Conservation (phyloP, 64 coral and sea anemone genomes). For the Porites australiensis region DNA sequence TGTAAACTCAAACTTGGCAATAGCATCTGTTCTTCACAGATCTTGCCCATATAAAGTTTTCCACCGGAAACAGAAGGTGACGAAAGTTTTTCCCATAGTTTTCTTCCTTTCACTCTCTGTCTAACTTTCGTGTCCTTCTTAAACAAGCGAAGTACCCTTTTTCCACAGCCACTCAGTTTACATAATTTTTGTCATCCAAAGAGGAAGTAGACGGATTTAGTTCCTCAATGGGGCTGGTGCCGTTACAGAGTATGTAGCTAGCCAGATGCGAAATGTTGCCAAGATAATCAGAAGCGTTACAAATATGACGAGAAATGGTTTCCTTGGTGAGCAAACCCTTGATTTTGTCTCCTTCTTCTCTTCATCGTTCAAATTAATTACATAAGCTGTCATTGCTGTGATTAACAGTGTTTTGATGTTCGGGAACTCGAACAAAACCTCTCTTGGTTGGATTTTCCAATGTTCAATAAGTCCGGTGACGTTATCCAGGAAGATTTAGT, state of each 20-base stretch:
- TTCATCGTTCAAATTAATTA: not conserved
- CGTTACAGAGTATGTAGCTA: not conserved
- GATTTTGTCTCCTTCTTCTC: not conserved
- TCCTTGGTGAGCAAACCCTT: not conserved
- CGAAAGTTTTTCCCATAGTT: no score
- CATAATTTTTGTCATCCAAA: no score
- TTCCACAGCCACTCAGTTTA: no score
- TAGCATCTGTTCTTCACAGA: no score
- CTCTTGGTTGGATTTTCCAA: not conserved
- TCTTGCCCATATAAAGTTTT: no score
- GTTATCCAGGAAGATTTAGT: not conserved
- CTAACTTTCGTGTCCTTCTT: no score
- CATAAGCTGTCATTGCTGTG: constrained; percentile 3
- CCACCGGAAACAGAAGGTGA: no score
- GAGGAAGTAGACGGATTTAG: not conserved
- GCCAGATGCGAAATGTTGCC: constrained; percentile 19
- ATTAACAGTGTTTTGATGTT: not conserved
- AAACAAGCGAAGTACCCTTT: no score
- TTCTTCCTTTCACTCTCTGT: no score
- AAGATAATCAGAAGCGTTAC: not conserved
- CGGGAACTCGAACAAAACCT: no score
- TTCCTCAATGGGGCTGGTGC: not conserved
- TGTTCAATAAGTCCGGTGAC: not conserved
- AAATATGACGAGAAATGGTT: not conserved
- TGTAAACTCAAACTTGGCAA: no score